phyloP scores from a whole-genome alignment of 2,113 vertebrate species.

The Notothenia rossii region DNA sequence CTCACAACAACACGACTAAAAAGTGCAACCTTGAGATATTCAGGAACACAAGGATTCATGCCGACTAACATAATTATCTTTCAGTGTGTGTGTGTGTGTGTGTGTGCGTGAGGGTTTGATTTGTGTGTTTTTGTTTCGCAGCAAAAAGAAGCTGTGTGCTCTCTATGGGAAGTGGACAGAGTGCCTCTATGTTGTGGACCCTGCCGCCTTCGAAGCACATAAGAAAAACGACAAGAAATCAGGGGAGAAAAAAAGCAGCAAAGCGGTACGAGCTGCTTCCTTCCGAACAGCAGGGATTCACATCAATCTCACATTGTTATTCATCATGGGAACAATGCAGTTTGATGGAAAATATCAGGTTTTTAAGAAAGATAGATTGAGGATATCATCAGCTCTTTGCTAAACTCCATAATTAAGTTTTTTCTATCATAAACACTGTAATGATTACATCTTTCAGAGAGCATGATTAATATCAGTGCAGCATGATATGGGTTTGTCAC shows the following conservation, averaged over 20 bases:
- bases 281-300: not conserved
- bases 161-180: constrained; percentile 99
- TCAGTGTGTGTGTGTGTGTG: not conserved
- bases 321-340: not conserved
- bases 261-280: constrained; percentile 83
- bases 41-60: not conserved
- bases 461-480: not conserved
- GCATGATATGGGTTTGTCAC: not conserved
- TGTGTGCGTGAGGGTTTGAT: constrained; percentile 6
- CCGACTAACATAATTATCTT: not conserved
- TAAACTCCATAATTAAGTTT: not conserved
- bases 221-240: constrained; percentile 93
- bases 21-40: not conserved
- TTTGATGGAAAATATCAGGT: not conserved
- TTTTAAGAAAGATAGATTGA: not conserved
- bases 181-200: constrained; percentile 91
- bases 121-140: constrained; percentile 62
- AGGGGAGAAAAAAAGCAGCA: constrained; percentile 91
- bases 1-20: not conserved
- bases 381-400: not conserved
- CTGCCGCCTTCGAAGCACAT: constrained; percentile 88
- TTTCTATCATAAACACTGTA: not conserved
- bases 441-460: not conserved
- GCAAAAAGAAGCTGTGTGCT: constrained; percentile 94
- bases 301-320: not conserved